phyloP scores from a whole-genome alignment of 2,888 invertebrate species.

The Acanthosoma haemorrhoidale region DNA sequence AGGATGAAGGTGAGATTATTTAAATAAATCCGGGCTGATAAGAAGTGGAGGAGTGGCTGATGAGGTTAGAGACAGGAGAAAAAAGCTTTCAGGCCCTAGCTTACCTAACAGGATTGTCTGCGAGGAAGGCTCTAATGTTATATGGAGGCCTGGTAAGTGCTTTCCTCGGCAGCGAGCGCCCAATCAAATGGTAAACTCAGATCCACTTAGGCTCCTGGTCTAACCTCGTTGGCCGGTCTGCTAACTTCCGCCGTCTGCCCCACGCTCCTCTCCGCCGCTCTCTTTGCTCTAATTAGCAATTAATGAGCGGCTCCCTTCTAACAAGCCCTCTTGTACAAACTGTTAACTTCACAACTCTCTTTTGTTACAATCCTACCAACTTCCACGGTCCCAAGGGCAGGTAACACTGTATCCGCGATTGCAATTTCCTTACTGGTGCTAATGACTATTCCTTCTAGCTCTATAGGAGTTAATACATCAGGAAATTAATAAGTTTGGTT shows the following conservation, averaged over 20 bases:
- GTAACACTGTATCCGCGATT: no score
- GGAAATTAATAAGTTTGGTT: no score
- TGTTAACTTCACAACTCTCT: no score
- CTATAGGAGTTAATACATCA: no score
- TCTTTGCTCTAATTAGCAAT: constrained; percentile 11
- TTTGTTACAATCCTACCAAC: neutral
- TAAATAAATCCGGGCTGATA: neutral
- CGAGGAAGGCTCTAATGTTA: neutral
- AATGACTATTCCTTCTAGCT: no score
- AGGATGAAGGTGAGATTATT: constrained; percentile 14
- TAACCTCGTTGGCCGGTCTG: neutral
- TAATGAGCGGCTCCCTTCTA: neutral
- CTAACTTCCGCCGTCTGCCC: neutral
- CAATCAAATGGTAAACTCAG: constrained; percentile 14
- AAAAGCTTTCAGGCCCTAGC: constrained; percentile 1
- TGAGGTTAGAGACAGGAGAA: constrained; percentile 2
- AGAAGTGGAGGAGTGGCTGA: neutral
- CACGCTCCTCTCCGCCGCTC: neutral
- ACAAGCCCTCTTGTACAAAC: constrained; percentile 5
- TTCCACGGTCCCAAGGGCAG: no score
- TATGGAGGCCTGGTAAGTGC: constrained; percentile 2
- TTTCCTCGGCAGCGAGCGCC: neutral
- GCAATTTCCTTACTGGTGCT: no score
- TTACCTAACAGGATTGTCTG: constrained; percentile 8
- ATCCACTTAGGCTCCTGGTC: neutral